phyloP scores from a whole-genome alignment of 1,140 invertebrate species.

The Zaprionus capensis region DNA sequence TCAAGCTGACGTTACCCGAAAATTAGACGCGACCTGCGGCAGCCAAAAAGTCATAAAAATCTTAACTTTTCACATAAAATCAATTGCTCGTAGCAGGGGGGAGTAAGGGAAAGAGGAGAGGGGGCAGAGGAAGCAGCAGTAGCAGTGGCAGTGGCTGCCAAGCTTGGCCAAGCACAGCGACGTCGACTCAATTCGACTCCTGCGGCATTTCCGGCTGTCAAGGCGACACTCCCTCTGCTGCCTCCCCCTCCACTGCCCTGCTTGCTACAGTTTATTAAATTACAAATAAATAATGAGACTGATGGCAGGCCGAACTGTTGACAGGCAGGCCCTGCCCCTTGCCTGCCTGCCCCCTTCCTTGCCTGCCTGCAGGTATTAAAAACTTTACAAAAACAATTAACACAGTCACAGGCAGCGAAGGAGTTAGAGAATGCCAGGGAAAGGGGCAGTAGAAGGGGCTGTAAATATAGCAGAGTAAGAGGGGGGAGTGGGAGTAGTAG shows the following conservation, averaged over 20 bases:
- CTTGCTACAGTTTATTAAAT: slow-evolving; percentile 70
- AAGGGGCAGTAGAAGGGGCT: not conserved
- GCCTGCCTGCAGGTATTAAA: slow-evolving; percentile 74
- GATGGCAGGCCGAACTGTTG: slow-evolving; percentile 66
- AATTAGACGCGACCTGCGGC: slow-evolving; percentile 46
- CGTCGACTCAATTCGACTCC: slow-evolving; percentile 22
- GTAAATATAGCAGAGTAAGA: too few species aligned
- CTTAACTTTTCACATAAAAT: slow-evolving; percentile 81
- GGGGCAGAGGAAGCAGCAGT: not conserved
- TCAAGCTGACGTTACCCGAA: slow-evolving; percentile 71
- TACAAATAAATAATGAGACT: slow-evolving; percentile 83
- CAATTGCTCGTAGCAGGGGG: slow-evolving; percentile 66
- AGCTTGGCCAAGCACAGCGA: not conserved
- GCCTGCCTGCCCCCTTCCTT: slow-evolving; percentile 1
- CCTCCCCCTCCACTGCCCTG: not conserved
- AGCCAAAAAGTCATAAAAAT: slow-evolving; percentile 70
- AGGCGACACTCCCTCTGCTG: not conserved
- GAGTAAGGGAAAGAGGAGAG: not conserved
- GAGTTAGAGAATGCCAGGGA: not conserved
- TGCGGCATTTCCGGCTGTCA: slow-evolving; percentile 58
- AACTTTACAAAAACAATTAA: slow-evolving; percentile 82
- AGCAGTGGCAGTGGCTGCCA: not conserved
- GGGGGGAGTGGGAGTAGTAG: not conserved
- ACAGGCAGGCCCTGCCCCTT: slow-evolving; percentile 35
- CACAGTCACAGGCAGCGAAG: slow-evolving; percentile 45